phyloP scores from a whole-genome alignment of 2,113 vertebrate genomes.

The Neodon shergylaensis region DNA sequence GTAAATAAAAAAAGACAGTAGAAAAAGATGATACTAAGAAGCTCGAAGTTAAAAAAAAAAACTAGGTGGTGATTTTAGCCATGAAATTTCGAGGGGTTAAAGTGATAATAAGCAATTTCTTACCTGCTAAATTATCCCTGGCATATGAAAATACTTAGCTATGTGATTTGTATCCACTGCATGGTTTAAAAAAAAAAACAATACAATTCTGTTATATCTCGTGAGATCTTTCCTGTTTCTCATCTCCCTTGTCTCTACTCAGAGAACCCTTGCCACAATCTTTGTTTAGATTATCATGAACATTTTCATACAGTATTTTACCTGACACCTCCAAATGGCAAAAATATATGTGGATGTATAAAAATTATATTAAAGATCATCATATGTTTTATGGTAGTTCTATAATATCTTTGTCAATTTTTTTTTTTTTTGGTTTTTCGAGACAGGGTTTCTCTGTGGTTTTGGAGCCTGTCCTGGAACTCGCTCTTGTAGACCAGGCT shows the following conservation, averaged over 20 bases:
- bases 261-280: background rate
- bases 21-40: conserved; percentile 2
- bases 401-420: background rate
- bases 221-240: background rate
- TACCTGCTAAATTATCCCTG: conserved; percentile 17
- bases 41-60: conserved; percentile 37
- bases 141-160: conserved; percentile 15
- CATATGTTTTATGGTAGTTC: background rate
- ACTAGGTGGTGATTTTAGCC: background rate
- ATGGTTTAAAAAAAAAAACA: conserved; percentile 25
- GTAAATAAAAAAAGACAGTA: background rate
- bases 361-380: conserved; percentile 16
- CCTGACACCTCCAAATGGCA: background rate
- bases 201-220: background rate
- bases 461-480: too few species aligned
- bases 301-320: background rate
- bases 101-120: background rate
- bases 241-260: background rate
- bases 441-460: too few species aligned
- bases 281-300: background rate
- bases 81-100: background rate
- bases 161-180: background rate
- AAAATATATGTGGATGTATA: conserved; percentile 1
- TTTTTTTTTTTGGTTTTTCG: too few species aligned
- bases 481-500: too few species aligned